Base-by-base conservation (phyloP, 2,113 vertebrate genomes). In the Onychostoma macrolepis region DNA sequence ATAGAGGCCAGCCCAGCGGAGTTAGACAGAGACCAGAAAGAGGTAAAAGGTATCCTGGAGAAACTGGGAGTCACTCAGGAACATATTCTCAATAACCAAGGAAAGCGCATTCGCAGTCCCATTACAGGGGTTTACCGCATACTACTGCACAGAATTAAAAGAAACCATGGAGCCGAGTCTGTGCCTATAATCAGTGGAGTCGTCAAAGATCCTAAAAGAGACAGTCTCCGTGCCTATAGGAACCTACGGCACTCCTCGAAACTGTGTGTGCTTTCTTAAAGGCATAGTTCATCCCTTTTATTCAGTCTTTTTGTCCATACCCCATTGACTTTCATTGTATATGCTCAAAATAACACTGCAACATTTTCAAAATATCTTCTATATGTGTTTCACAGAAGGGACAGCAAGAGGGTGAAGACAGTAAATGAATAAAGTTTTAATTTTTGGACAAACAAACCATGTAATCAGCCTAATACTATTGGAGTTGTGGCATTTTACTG, bases 41-140 rank as follows among this genome's bases (percentile, higher is more conserved):
- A 98, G 92, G 96, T 98, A 43, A 94, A 94, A 86, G 93, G 86
- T 74, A 89, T 88, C 2, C 89, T 99, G 88, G 93, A 96, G 88
- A 94, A 96, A 28, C 93, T 99, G 45, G 98, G 97, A 4, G 95
- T 99, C 28, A 96, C 96, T 0, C 86, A 94, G 3, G 92, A 95
- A 4, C 96, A 97, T 86, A 95, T 97, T 26, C 90, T 90, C 3
- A 97, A 96, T 91, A 97, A 96, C 84, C 93, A 8, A 0, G 92
- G 94, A 10, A 93, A 90, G 78, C 95, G 96, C 0, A 93, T 95
- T 9, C 96, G 94, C n/a, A 97, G 94, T 90, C 95, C 97, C 0
- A 28, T 98, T 87, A 98, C 96, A 0, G 98, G 98, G 0, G 93
- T 96, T 8, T 98, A 99, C 71, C 95, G 98, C 2, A 98, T 99